Evolutionary conservation across 2,888 invertebrate genomes (phyloP), one percentile per base, ranked within the genome.

Genomic region (Agrilus mali): DNA sequence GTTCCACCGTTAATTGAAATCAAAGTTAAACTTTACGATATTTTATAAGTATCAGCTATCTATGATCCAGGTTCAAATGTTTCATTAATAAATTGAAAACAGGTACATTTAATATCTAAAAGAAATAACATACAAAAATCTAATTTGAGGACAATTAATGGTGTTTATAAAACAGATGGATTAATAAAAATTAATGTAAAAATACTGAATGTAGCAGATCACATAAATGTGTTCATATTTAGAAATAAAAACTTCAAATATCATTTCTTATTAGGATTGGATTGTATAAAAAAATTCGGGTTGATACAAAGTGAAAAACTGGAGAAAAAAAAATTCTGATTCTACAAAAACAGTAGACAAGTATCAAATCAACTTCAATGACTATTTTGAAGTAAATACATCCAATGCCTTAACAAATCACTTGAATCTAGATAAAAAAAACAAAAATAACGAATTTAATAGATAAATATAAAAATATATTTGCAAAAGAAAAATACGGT

Each of bases 401-500:
- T n/a, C n/a, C n/a, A n/a, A n/a, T n/a, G n/a, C n/a, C 20, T 20
- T 20, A 7, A 27, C 39, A 34, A 38, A 43, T 31, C 43, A 43
- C 33, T 43, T 44, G 32, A 32, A 31, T 37, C 16, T 37, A 15
- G 10, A 43, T 40, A 13, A 46, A 46, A 40, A 34, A 14, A 15
- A 36, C n/a, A 47, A 46, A 53, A 54, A 40, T 22, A 22, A 22
- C 4, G 2, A 36, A 51, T 41, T 35, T 54, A 33, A 46, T 55
- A 12, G 42, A 50, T 17, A 49, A 48, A 47, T 51, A 54, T 47
- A 50, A 51, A 27, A 10, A 33, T 38, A 39, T 53, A 32, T 54
- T 55, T 43, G 51, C 52, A 14, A 55, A 52, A 49, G 50, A 54
- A 40, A 55, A 51, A 50, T 55, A 53, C 41, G 54, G 53, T 43